Evolutionary conservation across 2,888 invertebrate species (phyloP), one percentile per base, ranked within the genome.

Genomic region (Drosophila testacea): DNA sequence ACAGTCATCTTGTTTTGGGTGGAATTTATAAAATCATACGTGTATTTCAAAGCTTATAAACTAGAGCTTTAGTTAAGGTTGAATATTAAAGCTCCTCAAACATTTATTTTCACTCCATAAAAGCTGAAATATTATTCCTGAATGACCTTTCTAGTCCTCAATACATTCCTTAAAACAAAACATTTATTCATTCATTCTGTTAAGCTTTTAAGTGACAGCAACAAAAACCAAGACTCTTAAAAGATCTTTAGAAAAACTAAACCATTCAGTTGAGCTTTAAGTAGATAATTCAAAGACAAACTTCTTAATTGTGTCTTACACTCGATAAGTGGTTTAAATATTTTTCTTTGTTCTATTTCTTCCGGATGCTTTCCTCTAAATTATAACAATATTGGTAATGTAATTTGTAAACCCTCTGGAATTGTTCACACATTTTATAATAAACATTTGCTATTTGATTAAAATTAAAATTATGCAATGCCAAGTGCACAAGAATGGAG

Each of bases 401-500:
- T 22, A 39, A 41, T 4, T 28, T 51, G 1, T 28, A 2, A 28
- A 38, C 11, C n/a, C 34, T 22, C n/a, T 54, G 7, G 30, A 41
- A 1, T 54, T 41, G 44, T n/a, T 7, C 7, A 0, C 9, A 36
- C 22, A 54, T 52, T n/a, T 57, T 13, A 30, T 22, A 28, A 41
- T 44, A 10, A 11, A 54, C 22, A 22, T 22, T 22, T 22, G 22
- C 22, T 22, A 22, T 22, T 22, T 22, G 51, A 9, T 46, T 13
- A 32, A 7, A 34, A 39, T 55, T 42, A 4, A 46, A 39, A 13
- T 47, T 34, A 44, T 46, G 30, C 60, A 52, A 57, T 56, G 39
- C 57, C 81, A 92, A 92, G 92, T 91, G 86, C 90, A 83, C 90
- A 92, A 91, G 87, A 90, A 86, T 79, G 91, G 91, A 92, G 90